Evolutionary conservation across 1,140 invertebrate genomes (phyloP).

Genomic region (Scaptomyza pallida): DNA sequence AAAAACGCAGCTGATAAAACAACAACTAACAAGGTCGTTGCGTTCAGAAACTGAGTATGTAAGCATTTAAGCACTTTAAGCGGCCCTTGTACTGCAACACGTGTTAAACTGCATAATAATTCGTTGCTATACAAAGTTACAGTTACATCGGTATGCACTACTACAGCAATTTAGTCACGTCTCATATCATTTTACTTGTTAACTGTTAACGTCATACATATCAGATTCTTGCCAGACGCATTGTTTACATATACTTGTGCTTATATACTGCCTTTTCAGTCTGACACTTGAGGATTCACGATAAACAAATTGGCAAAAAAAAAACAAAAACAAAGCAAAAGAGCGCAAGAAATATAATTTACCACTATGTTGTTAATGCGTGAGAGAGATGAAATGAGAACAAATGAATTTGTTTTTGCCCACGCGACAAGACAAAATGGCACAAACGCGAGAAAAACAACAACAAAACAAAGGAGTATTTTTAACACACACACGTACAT

Average conservation of each 20-base stretch:
- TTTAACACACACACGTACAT: conserved; percentile 24
- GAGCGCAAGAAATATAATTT: background rate
- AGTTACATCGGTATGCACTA: background rate
- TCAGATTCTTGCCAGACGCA: background rate
- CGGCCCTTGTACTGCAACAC: conserved; percentile 9
- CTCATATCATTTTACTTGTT: no score
- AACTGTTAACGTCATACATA: no score
- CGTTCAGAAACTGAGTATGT: conserved; percentile 6
- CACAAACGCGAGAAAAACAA: conserved; percentile 3
- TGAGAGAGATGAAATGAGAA: conserved; percentile 3
- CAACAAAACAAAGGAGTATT: conserved; percentile 12
- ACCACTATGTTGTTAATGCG: background rate
- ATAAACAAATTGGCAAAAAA: conserved; percentile 11
- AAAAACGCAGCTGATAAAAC: no score
- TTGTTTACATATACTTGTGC: background rate
- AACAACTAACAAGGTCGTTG: conserved; percentile 17
- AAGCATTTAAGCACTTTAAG: no score
- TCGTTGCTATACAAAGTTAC: conserved; percentile 5
- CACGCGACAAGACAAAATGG: conserved; percentile 8
- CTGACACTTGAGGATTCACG: background rate
- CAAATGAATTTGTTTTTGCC: no score
- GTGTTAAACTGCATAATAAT: conserved; percentile 32
- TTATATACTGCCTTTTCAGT: background rate
- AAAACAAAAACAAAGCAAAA: conserved; percentile 7
- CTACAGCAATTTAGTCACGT: conserved; percentile 12